These are phyloP conservation scores for Dinomys branickii DNA, from an alignment of 2,113 vertebrate species.

Conservation along the genomic window DNA sequence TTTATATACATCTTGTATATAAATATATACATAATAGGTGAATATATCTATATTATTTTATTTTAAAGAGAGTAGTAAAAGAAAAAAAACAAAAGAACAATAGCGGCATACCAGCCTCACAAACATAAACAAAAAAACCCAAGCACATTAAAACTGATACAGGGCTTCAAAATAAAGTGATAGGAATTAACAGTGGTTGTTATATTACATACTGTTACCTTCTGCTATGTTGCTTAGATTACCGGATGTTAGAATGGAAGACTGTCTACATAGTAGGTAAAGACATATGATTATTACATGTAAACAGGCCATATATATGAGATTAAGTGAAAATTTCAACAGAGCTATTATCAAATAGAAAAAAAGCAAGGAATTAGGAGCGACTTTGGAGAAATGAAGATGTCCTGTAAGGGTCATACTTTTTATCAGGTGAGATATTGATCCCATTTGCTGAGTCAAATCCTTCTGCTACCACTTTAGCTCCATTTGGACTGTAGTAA, in stretches of 20 bases:
- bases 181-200: no score
- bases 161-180: no score
- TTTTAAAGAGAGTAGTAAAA: no score
- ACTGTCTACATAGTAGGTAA: not conserved
- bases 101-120: no score
- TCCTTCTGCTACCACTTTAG: slow-evolving; percentile 91
- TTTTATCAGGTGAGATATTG: slow-evolving; percentile 92
- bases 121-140: no score
- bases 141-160: no score
- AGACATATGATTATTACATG: not conserved
- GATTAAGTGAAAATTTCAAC: not conserved
- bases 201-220: no score
- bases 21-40: not conserved
- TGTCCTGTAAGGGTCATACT: slow-evolving; percentile 82
- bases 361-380: slow-evolving; percentile 11
- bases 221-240: no score
- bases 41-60: no score
- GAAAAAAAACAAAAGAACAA: no score
- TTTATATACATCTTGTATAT: not conserved
- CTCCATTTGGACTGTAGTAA: slow-evolving; percentile 93
- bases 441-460: slow-evolving; percentile 94
- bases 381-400: not conserved
- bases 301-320: not conserved
- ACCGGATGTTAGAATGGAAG: no score
- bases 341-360: not conserved